These are phyloP conservation scores for Hypocryptadius cinnamomeus DNA, from an alignment of 2,113 vertebrate genomes.

Conservation along the genomic window DNA sequence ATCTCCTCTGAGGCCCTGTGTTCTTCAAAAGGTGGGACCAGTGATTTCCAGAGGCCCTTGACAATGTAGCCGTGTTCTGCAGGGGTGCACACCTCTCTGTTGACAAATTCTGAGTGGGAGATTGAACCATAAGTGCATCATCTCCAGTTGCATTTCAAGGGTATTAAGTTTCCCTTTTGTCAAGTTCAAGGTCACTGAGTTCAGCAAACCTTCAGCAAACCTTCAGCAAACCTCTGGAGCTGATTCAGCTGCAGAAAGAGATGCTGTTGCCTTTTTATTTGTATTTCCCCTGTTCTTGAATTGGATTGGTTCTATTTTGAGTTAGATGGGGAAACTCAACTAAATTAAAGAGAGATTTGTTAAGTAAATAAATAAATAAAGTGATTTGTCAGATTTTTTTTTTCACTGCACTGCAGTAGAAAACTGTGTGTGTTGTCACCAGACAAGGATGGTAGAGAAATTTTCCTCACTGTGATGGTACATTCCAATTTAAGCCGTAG, in stretches of 20 bases:
- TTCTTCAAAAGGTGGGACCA: background rate
- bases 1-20: background rate
- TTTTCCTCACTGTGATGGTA: background rate
- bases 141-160: background rate
- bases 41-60: background rate
- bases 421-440: background rate
- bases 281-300: background rate
- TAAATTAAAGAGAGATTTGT: background rate
- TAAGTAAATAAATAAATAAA: background rate
- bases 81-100: fast-evolving
- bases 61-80: fast-evolving
- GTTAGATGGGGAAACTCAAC: background rate
- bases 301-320: background rate
- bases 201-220: background rate
- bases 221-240: background rate
- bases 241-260: background rate
- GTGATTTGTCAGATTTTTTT: background rate
- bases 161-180: background rate
- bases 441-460: background rate
- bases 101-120: fast-evolving
- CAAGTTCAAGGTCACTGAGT: background rate
- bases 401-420: background rate
- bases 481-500: background rate
- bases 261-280: background rate
- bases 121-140: background rate